Conservation (phyloP, 2,113 vertebrate genomes). For the Mixornis gularis region DNA sequence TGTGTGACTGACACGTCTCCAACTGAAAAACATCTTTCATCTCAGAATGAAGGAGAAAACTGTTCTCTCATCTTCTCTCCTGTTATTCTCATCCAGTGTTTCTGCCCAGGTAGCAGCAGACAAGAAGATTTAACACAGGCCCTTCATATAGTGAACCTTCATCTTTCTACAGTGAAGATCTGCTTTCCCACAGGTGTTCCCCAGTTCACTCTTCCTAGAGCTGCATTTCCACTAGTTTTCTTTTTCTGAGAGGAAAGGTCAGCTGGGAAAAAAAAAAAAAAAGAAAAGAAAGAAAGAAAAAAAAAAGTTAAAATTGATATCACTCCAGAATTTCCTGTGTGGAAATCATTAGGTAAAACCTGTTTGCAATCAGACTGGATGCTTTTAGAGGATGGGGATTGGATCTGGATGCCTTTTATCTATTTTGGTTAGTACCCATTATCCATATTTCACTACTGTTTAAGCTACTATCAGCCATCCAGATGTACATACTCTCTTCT, state of each 20-base stretch:
- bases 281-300: background rate
- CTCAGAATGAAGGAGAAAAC: background rate
- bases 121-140: background rate
- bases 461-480: background rate
- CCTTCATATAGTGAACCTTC: background rate
- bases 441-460: background rate
- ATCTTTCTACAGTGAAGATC: background rate
- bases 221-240: background rate
- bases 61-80: background rate
- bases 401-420: background rate
- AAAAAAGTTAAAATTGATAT: background rate
- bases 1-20: background rate
- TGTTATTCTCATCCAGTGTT: background rate
- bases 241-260: background rate
- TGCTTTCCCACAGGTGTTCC: background rate
- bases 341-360: background rate
- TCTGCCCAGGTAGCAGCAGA: background rate
- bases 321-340: background rate
- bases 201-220: background rate
- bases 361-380: background rate
- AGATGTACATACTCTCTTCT: background rate
- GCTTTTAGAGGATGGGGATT: background rate
- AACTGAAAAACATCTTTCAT: background rate
- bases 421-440: background rate
- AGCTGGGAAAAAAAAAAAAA: background rate